Evolutionary conservation across 37 sponge, comb jelly and placozoan genomes (phyloP), one percentile per base, ranked within the genome.

Genomic region (Tethya wilhelma): DNA sequence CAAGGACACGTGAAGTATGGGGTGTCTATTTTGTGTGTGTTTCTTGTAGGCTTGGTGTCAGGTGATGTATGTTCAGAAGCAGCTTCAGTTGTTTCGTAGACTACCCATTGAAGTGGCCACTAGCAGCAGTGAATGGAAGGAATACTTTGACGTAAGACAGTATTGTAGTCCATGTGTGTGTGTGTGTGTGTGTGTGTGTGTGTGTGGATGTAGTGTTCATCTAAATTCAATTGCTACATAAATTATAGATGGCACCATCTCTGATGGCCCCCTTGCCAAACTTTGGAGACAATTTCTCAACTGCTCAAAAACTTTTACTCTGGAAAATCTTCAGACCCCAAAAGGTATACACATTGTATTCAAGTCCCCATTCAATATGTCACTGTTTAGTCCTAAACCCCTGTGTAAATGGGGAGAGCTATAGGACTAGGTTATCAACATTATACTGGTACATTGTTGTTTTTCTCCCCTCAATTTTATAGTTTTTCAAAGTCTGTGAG

Each of bases 251-350:
- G 37, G 12, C 26, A 5, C 64, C 74, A 23, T 73, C 67, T 22
- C 65, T 72, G 26, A 23, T 74, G 79, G 17, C 34, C 9, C 38
- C 75, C 23, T 53, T 74, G 19, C 81, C 87, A 25, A 59, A n/a
- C 34, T 41, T 45, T n/a, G 59, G 57, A 8, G 67, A 70, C 5
- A 36, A 45, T 14, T 69, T 56, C 36, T 44, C 79, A 60, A 1
- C 75, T 38, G 31, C 23, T 31, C 87, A 87, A 14, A 87, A 80
- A 71, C 64, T 89, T 44, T 64, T 89, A 1, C 32, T 89, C 0
- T 83, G 84, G 84, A 83, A 72, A 44, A 59, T 38, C 1, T 70
- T 89, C 34, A n/a, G 34, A 56, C 79, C 89, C 36, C 65, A 82
- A n/a, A 71, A 79, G 79, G 89, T 89, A 56, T 8, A 14, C 30